Evolutionary conservation across 2,888 invertebrate species (phyloP), one percentile per base, ranked within the genome.

Genomic region (Prenolepis imparis): DNA sequence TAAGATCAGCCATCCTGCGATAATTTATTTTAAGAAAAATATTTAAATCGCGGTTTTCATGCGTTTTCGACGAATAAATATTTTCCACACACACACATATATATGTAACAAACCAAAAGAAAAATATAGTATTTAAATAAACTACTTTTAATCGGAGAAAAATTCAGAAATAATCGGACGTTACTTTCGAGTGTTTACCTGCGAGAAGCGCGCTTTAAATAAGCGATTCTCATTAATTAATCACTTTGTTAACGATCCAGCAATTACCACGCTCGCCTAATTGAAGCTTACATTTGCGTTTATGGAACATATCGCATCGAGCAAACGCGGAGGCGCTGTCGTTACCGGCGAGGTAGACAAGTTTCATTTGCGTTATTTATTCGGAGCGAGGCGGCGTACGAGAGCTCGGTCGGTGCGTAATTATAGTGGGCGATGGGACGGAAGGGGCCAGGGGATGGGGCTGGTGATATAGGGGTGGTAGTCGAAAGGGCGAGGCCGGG

Each of bases 351-450:
- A 84, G 86, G 91, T 91, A 91, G 92, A 91, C 91, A 92, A 92
- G 91, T 93, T 93, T 93, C 93, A 94, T 93, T 93, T 92, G 91
- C 91, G 92, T 93, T 93, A 94, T 93, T 94, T 93, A 93, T 90
- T 90, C 85, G 88, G 73, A 83, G 81, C 82, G 82, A 84, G 88
- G 44, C 84, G 68, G 87, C 73, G 70, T 67, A 74, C 83, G 81
- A 75, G 86, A 81, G 80, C 77, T 77, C 74, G 82, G 83, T 85
- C 87, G 86, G 85, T 83, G 88, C 86, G 91, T 92, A 92, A 92
- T 90, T 90, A 90, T 90, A 80, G 78, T 66, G 72, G 64, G 80
- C 61, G 81, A 82, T 61, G 75, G 66, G 64, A 70, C 80, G 68
- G 32, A 82, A 84, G 80, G 81, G 84, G 48, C 59, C 77, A 83